Evolutionary conservation across 2,888 invertebrate genomes (phyloP).

Genomic region (Leptinotarsa juncta): DNA sequence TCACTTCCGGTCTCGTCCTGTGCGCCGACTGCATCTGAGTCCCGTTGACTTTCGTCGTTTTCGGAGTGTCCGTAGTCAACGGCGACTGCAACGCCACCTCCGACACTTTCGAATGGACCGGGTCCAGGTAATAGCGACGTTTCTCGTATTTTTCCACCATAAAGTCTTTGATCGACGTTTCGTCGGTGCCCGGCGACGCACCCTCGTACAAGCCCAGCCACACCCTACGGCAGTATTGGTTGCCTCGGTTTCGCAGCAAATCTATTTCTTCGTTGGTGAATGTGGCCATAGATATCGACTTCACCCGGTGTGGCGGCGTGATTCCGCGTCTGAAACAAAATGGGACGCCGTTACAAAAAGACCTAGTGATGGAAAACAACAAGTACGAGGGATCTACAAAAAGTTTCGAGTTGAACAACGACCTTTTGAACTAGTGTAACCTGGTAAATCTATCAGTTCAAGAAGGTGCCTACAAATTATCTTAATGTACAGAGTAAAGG

Average conservation of each 20-base stretch:
- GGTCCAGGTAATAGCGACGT: constrained; percentile 73
- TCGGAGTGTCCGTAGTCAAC: constrained; percentile 26
- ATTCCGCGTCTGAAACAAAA: constrained; percentile 87
- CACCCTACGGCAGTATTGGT: constrained; percentile 91
- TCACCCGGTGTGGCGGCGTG: constrained; percentile 97
- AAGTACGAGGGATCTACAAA: too few species aligned
- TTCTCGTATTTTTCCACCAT: constrained; percentile 96
- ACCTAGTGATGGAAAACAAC: too few species aligned
- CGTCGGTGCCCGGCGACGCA: constrained; percentile 77
- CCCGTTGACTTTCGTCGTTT: constrained; percentile 53
- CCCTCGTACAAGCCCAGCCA: constrained; percentile 93
- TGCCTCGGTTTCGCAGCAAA: constrained; percentile 88
- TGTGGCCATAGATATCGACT: constrained; percentile 98
- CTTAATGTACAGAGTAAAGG: too few species aligned
- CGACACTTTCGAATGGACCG: constrained; percentile 41
- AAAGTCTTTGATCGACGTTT: constrained; percentile 90
- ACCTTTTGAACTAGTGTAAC: too few species aligned
- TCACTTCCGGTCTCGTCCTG: constrained; percentile 54
- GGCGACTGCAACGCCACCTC: constrained; percentile 25
- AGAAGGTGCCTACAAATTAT: too few species aligned
- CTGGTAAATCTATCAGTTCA: too few species aligned
- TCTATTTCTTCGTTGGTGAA: constrained; percentile 96
- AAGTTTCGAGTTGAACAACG: too few species aligned
- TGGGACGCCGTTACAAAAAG: constrained; percentile 44
- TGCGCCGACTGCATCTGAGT: constrained; percentile 43